Base-by-base conservation (phyloP, 2,797 vertebrate species). In the Lerista edwardsae region DNA sequence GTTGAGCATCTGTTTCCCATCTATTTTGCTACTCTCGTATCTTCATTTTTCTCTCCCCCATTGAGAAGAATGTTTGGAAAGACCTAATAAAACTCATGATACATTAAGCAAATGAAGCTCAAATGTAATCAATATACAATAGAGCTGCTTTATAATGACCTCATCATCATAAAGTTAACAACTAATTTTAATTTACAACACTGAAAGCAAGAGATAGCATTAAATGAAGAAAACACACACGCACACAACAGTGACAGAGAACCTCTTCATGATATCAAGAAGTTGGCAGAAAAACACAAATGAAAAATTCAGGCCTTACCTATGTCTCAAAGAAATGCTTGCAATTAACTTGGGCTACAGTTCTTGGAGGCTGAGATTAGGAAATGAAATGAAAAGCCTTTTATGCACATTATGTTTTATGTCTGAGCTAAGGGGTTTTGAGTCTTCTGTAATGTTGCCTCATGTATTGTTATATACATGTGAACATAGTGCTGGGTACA, bases 191-290 rank as follows among this genome's bases (percentile, higher is more conserved):
- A 93, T 91, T 93, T 91, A 92, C 86, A 87, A 78, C 75, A 59
- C 90, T 90, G 92, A 87, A 89, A 91, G 79, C 4, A 81, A 80
- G 85, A 92, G 89, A 92, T 92, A 93, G 93, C 92, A 90, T 92
- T 91, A 80, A 91, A 91, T 84, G 2, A 47, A 89, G 82, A 62
- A 81, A 90, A 57, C 68, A 88, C 88, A 62, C 7, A 51, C 14
- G 47, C 47, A 51, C 12, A 92, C 80, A 67, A 87, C 85, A 86
- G 81, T 79, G 65, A 80, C 72, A 79, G 85, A 67, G 71, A 25
- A 11, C 41, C 12, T 67, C 36, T 68, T 83, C 78, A 41, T 79
- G 67, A 27, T 0, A 41, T 55, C 79, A 86, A 74, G 0, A 0
- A 83, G 81, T 59, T 31, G 34, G 85, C 39, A 78, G 55, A 47